Evolutionary conservation across 2,797 vertebrate genomes (phyloP).

Genomic region (Acrocephalus scirpaceus): DNA sequence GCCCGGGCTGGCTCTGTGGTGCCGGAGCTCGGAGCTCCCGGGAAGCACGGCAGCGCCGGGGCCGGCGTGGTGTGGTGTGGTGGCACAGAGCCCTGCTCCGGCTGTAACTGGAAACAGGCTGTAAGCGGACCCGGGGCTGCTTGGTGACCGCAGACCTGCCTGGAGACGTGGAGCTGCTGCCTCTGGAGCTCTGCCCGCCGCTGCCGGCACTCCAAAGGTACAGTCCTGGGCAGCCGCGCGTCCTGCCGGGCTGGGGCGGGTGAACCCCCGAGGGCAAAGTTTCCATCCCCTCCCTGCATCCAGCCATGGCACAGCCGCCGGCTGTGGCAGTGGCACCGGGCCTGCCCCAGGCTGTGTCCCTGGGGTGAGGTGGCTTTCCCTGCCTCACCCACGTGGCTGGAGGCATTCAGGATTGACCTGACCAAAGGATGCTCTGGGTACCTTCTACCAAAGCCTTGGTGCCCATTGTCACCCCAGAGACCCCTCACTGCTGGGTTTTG

Average conservation of each 20-base stretch:
- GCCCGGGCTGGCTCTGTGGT: background rate
- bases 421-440: background rate
- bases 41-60: background rate
- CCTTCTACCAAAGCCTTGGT: background rate
- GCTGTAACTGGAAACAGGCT: conserved; percentile 44
- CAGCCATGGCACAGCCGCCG: fast-evolving
- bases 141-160: background rate
- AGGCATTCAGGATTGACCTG: fast-evolving
- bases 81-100: background rate
- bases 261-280: background rate
- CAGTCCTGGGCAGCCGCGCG: background rate
- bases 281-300: background rate
- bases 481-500: background rate
- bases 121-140: background rate
- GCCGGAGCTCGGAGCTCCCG: fast-evolving
- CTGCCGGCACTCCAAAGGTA: background rate
- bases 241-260: background rate
- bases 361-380: background rate
- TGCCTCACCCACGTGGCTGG: background rate
- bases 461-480: fast-evolving
- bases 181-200: background rate
- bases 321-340: fast-evolving
- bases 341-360: background rate
- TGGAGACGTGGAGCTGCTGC: background rate
- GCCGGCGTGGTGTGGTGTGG: background rate